phyloP scores from a whole-genome alignment of 92 coral and sea anemone species.

The Phenganax subtilis region DNA sequence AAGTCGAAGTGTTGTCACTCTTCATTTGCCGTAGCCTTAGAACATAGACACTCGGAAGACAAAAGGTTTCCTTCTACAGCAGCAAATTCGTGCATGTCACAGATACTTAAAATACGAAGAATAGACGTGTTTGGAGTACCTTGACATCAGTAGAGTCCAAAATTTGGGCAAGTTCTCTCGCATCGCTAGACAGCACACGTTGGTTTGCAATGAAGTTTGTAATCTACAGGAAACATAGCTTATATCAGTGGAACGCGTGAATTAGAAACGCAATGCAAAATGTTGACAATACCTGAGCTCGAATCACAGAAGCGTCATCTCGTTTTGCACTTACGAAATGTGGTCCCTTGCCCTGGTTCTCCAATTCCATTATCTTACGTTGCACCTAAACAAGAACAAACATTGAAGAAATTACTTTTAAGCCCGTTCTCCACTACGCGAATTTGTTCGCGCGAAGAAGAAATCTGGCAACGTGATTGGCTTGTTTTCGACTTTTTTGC shows the following conservation, averaged over 20 bases:
- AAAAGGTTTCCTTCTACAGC: no score
- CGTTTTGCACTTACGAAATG: slow-evolving; percentile 63
- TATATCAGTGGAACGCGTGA: background rate
- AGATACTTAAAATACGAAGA: background rate
- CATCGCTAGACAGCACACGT: slow-evolving; percentile 51
- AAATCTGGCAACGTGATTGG: no score
- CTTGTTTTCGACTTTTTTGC: no score
- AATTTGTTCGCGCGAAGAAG: no score
- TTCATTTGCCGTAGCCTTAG: no score
- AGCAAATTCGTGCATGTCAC: no score
- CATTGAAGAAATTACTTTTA: no score
- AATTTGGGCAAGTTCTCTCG: slow-evolving; percentile 59
- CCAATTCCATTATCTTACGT: slow-evolving; percentile 71
- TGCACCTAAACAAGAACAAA: slow-evolving; percentile 50
- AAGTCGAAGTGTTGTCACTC: no score
- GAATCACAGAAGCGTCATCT: slow-evolving; percentile 64
- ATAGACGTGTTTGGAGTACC: slow-evolving; percentile 40
- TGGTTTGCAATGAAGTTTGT: slow-evolving; percentile 27
- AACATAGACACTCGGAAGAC: no score
- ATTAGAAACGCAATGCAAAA: background rate
- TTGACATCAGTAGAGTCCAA: slow-evolving; percentile 65
- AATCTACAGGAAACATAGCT: background rate
- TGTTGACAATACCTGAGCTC: slow-evolving; percentile 58
- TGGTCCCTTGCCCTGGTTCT: slow-evolving; percentile 75
- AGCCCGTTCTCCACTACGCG: no score